Evolutionary conservation across 2,797 vertebrate species (phyloP).

Genomic region (Dermochelys coriacea): DNA sequence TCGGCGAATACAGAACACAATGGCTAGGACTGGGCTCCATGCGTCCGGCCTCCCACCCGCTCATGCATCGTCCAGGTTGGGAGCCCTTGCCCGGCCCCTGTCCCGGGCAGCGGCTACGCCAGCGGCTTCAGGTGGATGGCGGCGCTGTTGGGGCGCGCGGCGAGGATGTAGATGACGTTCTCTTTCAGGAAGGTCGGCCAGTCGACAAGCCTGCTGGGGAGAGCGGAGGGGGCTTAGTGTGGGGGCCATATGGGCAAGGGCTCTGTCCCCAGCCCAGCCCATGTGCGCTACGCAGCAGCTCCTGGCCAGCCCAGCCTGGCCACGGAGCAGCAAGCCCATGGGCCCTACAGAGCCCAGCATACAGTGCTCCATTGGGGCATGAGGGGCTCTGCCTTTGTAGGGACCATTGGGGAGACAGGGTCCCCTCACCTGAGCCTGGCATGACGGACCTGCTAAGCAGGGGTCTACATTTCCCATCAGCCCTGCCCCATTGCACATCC

Average conservation of each 20-base stretch:
- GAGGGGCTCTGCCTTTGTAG: not conserved
- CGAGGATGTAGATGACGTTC: slow-evolving; percentile 91
- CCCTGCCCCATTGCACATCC: not conserved
- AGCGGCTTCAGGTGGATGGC: slow-evolving; percentile 93
- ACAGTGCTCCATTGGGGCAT: too few relatives aligned
- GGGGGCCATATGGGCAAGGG: too few relatives aligned
- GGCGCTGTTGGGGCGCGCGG: slow-evolving; percentile 93
- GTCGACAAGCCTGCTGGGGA: slow-evolving; percentile 83
- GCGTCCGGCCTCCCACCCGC: not conserved
- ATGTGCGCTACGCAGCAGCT: accelerated
- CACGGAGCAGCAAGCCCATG: too few relatives aligned
- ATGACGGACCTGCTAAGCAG: not conserved
- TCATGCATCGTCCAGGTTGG: not conserved
- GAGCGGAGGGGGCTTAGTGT: not conserved
- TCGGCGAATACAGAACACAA: slow-evolving; percentile 38
- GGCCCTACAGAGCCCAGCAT: too few relatives aligned
- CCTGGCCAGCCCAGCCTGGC: accelerated
- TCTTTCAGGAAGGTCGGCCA: slow-evolving; percentile 92
- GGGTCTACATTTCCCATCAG: not conserved
- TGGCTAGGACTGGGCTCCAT: not conserved
- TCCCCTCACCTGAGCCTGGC: not conserved
- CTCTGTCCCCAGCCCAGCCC: not conserved
- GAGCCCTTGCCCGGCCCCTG: not conserved
- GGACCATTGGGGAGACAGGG: not conserved
- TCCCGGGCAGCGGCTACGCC: slow-evolving; percentile 73